Conservation (phyloP, 2,113 vertebrate genomes). For the Physeter macrocephalus region DNA sequence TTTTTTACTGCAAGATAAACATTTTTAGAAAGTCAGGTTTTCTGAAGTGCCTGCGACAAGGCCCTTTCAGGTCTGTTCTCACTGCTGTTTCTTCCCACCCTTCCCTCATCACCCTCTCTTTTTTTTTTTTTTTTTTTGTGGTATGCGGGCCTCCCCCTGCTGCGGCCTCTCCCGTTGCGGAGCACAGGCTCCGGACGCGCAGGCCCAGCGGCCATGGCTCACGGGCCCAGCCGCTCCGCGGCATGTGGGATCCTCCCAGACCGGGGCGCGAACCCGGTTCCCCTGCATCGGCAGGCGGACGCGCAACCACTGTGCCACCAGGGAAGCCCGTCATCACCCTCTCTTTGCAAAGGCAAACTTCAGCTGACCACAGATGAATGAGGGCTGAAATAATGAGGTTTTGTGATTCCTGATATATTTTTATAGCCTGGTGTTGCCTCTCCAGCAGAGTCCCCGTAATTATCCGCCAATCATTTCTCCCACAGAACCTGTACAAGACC, state of each 20-base stretch:
- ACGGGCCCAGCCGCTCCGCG: no score
- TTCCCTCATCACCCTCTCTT: not conserved
- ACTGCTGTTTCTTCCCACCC: not conserved
- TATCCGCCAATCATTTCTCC: not conserved
- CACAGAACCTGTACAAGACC: not conserved
- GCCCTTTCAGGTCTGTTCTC: not conserved
- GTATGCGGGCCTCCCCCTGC: no score
- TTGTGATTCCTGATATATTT: not conserved
- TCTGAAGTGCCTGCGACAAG: not conserved
- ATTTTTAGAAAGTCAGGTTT: not conserved
- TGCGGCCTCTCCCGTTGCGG: no score
- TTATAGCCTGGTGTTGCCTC: not conserved
- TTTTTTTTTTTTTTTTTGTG: no score
- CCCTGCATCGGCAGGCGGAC: no score
- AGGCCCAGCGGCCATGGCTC: no score
- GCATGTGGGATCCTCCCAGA: no score
- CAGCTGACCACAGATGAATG: not conserved
- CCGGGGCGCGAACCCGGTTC: no score
- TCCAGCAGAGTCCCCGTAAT: not conserved
- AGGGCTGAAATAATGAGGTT: not conserved
- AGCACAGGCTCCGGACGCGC: no score
- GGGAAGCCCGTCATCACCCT: not conserved
- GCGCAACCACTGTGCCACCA: no score
- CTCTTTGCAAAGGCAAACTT: not conserved
- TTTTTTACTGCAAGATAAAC: conserved; percentile 9